phyloP scores from a whole-genome alignment of 2,797 vertebrate species.

The Staurois parvus region DNA sequence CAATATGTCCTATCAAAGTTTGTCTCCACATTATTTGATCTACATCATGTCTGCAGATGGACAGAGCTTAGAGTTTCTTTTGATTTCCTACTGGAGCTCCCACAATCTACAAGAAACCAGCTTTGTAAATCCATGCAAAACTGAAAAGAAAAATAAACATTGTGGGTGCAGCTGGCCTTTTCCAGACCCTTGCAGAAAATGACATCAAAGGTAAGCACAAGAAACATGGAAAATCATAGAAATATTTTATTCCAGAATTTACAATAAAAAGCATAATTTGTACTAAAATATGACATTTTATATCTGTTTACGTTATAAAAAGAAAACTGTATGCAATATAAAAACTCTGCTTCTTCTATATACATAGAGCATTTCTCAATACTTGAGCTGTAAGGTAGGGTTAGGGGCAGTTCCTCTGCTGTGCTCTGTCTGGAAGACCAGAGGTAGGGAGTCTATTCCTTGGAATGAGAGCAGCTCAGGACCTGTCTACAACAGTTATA shows the following conservation, averaged over 20 bases:
- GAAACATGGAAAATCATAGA: slow-evolving; percentile 52
- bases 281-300: slow-evolving; percentile 60
- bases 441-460: slow-evolving; percentile 58
- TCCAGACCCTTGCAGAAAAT: background rate
- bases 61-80: too few relatives aligned
- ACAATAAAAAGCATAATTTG: slow-evolving; percentile 61
- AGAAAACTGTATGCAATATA: slow-evolving; percentile 51
- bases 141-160: too few relatives aligned
- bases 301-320: slow-evolving; percentile 54
- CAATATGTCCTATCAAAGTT: background rate
- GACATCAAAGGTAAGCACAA: slow-evolving; percentile 12
- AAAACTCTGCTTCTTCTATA: slow-evolving; percentile 51
- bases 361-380: slow-evolving; percentile 56
- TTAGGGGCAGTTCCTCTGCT: slow-evolving; percentile 42
- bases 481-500: slow-evolving; percentile 16
- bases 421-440: slow-evolving; percentile 61
- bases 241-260: slow-evolving; percentile 61
- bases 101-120: background rate
- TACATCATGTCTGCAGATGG: too few relatives aligned
- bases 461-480: slow-evolving; percentile 46
- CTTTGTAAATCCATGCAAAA: background rate
- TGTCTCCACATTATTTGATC: background rate
- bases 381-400: slow-evolving; percentile 43
- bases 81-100: background rate
- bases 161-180: background rate